These are phyloP conservation scores for Helostoma temminkii DNA, from an alignment of 2,797 vertebrate species.

Conservation along the genomic window DNA sequence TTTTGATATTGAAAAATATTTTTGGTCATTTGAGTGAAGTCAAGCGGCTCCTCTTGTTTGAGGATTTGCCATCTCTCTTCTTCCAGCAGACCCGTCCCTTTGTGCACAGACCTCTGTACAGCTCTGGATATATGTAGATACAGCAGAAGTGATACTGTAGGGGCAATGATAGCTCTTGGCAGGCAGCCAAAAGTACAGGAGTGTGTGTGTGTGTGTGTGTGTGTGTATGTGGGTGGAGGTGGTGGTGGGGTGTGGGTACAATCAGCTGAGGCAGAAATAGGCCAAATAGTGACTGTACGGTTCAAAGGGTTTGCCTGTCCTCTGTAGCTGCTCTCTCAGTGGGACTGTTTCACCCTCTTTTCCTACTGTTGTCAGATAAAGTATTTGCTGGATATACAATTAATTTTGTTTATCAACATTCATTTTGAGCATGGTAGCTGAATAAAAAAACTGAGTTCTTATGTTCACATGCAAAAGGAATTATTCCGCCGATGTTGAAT, in stretches of 20 bases:
- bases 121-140: slow-evolving; percentile 70
- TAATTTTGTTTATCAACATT: neutral
- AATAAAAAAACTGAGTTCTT: neutral
- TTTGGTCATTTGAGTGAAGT: neutral
- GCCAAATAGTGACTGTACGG: slow-evolving; percentile 74
- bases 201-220: slow-evolving; percentile 36
- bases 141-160: slow-evolving; percentile 72
- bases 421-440: neutral
- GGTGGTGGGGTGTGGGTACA: slow-evolving; percentile 39
- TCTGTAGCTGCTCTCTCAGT: slow-evolving; percentile 39
- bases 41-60: slow-evolving; percentile 6
- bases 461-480: too few species aligned
- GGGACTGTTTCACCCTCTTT: slow-evolving; percentile 9
- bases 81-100: slow-evolving; percentile 23
- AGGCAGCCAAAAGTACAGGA: slow-evolving; percentile 63
- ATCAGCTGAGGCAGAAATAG: slow-evolving; percentile 83
- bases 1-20: too few species aligned
- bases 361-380: slow-evolving; percentile 13
- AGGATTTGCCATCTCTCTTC: neutral
- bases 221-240: slow-evolving; percentile 32
- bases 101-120: slow-evolving; percentile 22
- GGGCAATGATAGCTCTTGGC: slow-evolving; percentile 78
- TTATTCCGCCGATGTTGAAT: neutral
- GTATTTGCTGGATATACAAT: neutral
- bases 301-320: slow-evolving; percentile 74